phyloP scores from a whole-genome alignment of 2,113 vertebrate genomes.

The Trichechus manatus region DNA sequence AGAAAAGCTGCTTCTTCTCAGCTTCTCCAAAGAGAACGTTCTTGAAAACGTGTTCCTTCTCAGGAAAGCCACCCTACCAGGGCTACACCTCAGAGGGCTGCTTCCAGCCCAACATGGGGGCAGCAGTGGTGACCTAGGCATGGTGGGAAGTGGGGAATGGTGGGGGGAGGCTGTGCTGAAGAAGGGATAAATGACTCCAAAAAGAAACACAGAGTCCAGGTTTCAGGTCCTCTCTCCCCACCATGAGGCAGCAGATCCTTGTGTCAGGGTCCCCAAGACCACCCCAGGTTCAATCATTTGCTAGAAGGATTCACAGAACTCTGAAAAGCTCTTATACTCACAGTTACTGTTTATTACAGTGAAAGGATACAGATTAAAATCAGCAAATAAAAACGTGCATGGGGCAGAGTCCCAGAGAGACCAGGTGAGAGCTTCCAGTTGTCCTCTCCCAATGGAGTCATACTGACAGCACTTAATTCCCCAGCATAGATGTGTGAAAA shows the following conservation, averaged over 20 bases:
- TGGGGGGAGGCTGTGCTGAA: too few relatives aligned
- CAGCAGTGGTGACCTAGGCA: not conserved
- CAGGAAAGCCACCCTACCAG: not conserved
- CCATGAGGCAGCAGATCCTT: not conserved
- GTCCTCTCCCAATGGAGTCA: not conserved
- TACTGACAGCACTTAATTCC: not conserved
- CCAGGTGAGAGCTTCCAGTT: not conserved
- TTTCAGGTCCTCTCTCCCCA: not conserved
- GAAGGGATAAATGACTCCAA: not conserved
- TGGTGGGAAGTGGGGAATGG: accelerated
- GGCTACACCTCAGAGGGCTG: not conserved
- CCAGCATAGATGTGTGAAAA: not conserved
- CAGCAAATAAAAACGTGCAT: not conserved
- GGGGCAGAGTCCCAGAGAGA: not conserved
- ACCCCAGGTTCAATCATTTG: not conserved
- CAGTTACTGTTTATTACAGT: too few relatives aligned
- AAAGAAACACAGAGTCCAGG: not conserved
- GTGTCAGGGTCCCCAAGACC: not conserved
- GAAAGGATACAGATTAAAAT: not conserved
- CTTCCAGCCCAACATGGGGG: not conserved
- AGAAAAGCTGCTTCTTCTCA: not conserved
- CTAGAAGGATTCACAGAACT: not conserved
- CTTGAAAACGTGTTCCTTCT: not conserved
- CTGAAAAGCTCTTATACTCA: not conserved
- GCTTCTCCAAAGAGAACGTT: not conserved